These are phyloP conservation scores for Pogonomyrmex californicus DNA, from an alignment of 1,140 invertebrate species.

Conservation along the genomic window DNA sequence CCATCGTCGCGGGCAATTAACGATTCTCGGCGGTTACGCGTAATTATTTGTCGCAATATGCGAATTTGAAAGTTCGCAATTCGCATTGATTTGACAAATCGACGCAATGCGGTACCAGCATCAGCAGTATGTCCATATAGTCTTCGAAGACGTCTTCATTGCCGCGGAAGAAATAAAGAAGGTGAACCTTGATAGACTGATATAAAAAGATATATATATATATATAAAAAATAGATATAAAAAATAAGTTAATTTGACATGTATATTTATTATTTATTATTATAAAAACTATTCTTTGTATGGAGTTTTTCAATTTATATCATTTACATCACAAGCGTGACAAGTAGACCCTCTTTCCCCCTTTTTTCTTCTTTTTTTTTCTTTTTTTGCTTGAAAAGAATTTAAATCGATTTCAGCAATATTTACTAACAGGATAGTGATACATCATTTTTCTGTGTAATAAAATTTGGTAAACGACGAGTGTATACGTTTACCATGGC, in stretches of 20 bases:
- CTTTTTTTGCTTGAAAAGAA: not conserved
- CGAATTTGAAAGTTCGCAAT: slow-evolving; percentile 36
- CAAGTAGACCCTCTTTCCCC: too few relatives aligned
- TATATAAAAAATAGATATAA: not conserved
- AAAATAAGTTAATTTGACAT: not conserved
- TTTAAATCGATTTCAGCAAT: not conserved
- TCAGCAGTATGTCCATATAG: not conserved
- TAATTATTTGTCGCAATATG: slow-evolving; percentile 69
- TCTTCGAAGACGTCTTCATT: not conserved
- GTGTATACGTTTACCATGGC: not conserved
- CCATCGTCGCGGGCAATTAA: slow-evolving; percentile 71
- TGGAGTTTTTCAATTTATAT: not conserved
- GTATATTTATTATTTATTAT: not conserved
- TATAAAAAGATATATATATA: too few relatives aligned
- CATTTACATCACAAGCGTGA: not conserved
- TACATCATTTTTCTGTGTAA: not conserved
- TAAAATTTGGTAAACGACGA: not conserved
- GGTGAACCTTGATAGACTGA: not conserved
- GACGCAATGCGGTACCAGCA: not conserved
- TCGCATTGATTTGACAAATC: not conserved
- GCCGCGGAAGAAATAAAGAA: not conserved
- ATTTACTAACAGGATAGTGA: not conserved
- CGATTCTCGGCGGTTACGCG: slow-evolving; percentile 72
- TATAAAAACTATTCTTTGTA: not conserved
- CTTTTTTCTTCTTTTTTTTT: not conserved